Base-by-base conservation (phyloP, 2,797 vertebrate genomes). In the Percopsis omiscomaycus region DNA sequence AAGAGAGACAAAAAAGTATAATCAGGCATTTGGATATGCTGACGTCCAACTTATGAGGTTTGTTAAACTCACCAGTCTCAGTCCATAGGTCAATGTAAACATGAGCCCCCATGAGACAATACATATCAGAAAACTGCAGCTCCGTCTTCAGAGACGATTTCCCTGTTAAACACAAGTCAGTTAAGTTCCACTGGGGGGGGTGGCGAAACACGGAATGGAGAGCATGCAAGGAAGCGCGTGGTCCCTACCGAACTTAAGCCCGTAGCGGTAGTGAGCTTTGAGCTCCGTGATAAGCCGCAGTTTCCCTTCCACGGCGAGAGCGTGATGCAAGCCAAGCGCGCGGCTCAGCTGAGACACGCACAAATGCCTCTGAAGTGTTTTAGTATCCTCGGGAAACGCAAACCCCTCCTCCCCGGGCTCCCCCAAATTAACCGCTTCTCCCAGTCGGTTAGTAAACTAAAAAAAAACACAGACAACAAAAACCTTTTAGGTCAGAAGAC, bases 41-140 rank as follows among this genome's bases (percentile, higher is more conserved):
- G 22, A 22, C 22, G 22, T 22, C 22, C 22, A 22, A 22, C 22
- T 22, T 22, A 22, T 47, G 30, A 61, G 45, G 15, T 3, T 15
- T 0, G 28, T 6, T 32, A 11, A 8, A 61, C 88, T 88, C 72
- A 98, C 96, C 94, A 11, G 95, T 92, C 54, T 96, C 95, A 27
- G 81, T 88, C 96, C 97, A 99, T 48, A 98, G 77, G 86, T 99
- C 97, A 2, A 96, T 73, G 77, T 96, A 95, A 16, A 97, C 89
- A n/a, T 99, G 97, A 75, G 95, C 95, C 3, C 93, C 96, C 89
- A 99, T 95, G 64, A 98, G 93, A 81, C 96, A 98, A 78, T 99
- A 98, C 92, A 95, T 96, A 64, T 99, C 97, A 3, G 96, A 98
- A 81, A 96, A 96, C 84, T 98, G 97, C 73, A 98, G 84, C 86